phyloP scores from a whole-genome alignment of 2,888 invertebrate species.

The Aphidoletes aphidimyza region DNA sequence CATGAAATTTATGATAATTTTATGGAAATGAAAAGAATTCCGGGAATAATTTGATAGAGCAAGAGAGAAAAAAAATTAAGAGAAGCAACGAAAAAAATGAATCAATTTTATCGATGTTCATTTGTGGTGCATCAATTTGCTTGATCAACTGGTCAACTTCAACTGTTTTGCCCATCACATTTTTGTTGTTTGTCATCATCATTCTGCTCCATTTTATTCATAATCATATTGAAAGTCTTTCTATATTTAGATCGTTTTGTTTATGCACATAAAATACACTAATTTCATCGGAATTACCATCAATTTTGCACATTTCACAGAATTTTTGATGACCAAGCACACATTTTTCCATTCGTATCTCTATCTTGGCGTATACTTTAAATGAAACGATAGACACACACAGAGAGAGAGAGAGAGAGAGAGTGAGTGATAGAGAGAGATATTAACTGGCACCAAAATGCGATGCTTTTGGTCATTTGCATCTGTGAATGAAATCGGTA shows the following conservation, averaged over 20 bases:
- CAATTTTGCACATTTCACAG: not conserved
- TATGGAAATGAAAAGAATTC: slow-evolving; percentile 37
- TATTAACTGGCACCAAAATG: too few relatives aligned
- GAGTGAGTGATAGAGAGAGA: too few relatives aligned
- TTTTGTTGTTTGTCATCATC: not conserved
- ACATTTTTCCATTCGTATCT: too few relatives aligned
- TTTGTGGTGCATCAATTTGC: slow-evolving; percentile 19
- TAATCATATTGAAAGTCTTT: not conserved
- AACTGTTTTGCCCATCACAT: not conserved
- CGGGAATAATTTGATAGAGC: not conserved
- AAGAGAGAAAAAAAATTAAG: not conserved
- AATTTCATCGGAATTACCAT: too few relatives aligned
- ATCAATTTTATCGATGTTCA: not conserved
- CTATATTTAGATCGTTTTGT: too few relatives aligned
- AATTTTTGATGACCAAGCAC: not conserved
- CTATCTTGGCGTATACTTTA: too few relatives aligned
- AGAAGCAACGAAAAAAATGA: not conserved
- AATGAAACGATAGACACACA: too few relatives aligned
- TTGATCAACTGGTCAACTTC: not conserved
- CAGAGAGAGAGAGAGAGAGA: too few relatives aligned
- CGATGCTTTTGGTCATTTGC: not conserved
- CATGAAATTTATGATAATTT: slow-evolving; percentile 13
- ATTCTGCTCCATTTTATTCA: slow-evolving; percentile 23
- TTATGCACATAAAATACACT: too few relatives aligned
- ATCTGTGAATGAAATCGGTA: slow-evolving; percentile 8